Percentiles rank a stretch among this genome's conserved stretches.
These are phyloP conservation scores for Condylostylus longicornis DNA, from an alignment of 1,140 invertebrate genomes.

Conservation along the genomic window DNA sequence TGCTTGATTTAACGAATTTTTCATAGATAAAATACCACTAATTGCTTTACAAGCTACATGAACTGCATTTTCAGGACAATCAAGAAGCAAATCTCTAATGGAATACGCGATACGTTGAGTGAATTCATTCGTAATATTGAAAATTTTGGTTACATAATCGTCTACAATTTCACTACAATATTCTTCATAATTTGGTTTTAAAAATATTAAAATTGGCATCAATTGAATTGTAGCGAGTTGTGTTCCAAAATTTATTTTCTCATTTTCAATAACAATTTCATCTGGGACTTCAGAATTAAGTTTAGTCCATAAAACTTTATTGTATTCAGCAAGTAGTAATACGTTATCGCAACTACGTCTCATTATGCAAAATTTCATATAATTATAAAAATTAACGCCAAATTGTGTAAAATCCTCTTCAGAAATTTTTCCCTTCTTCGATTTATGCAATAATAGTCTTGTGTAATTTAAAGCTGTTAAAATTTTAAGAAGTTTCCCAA, in stretches of 20 bases:
- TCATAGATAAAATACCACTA: conserved; percentile 39
- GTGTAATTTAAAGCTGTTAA: conserved; percentile 21
- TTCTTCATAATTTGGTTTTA: conserved; percentile 25
- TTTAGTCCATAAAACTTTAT: conserved; percentile 29
- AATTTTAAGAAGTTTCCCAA: conserved; percentile 16
- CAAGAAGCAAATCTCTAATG: conserved; percentile 30
- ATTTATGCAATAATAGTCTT: conserved; percentile 20
- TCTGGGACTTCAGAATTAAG: conserved; percentile 18
- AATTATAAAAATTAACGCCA: conserved; percentile 31
- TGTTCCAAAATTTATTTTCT: conserved; percentile 33
- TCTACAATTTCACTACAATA: conserved; percentile 36
- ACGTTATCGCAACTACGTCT: conserved; percentile 21
- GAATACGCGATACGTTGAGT: conserved; percentile 45
- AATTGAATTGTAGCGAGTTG: conserved; percentile 44
- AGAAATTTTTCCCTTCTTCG: conserved; percentile 13
- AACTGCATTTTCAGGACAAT: conserved; percentile 31
- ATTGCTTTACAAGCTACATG: conserved; percentile 45
- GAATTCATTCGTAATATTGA: conserved; percentile 43
- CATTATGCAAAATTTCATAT: conserved; percentile 37
- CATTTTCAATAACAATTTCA: conserved; percentile 26
- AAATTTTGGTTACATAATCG: conserved; percentile 44
- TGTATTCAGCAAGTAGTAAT: conserved; percentile 28
- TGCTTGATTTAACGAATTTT: conserved; percentile 40
- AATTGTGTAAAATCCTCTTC: conserved; percentile 24
- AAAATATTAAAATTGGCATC: conserved; percentile 40